Conservation (phyloP, 2,113 vertebrate species). For the Toxotes chatareus region DNA sequence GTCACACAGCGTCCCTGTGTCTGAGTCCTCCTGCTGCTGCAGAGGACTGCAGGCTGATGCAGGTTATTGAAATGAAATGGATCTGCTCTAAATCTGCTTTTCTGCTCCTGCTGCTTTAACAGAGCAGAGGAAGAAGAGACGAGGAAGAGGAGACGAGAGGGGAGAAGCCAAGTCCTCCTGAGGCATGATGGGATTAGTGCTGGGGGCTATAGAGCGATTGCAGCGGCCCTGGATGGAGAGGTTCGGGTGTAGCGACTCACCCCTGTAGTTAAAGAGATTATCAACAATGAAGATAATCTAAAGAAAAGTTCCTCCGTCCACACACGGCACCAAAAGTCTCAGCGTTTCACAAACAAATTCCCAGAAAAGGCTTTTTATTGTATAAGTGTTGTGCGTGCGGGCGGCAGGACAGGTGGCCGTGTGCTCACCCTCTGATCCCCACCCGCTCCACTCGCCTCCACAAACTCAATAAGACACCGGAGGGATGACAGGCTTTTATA, state of each 20-base stretch:
- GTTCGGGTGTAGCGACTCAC: slow-evolving; percentile 80
- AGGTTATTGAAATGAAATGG: slow-evolving; percentile 77
- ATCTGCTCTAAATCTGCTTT: slow-evolving; percentile 70
- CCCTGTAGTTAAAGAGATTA: slow-evolving; percentile 88
- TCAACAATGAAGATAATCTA: slow-evolving; percentile 85
- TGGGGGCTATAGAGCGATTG: slow-evolving; percentile 63
- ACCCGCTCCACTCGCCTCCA: slow-evolving; percentile 76
- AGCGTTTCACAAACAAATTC: slow-evolving; percentile 83
- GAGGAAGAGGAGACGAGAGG: slow-evolving; percentile 30
- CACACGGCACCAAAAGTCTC: slow-evolving; percentile 77
- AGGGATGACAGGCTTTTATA: slow-evolving; percentile 85
- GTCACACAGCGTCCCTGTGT: too few relatives aligned
- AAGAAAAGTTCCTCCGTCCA: slow-evolving; percentile 82
- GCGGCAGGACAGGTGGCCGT: slow-evolving; percentile 68
- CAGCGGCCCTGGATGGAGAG: slow-evolving; percentile 67
- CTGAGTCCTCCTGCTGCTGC: background rate
- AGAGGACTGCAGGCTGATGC: slow-evolving; percentile 34
- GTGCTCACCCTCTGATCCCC: slow-evolving; percentile 86
- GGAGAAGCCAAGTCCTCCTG: slow-evolving; percentile 52
- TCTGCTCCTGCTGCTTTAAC: slow-evolving; percentile 15
- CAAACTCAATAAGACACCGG: slow-evolving; percentile 91
- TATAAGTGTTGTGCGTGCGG: slow-evolving; percentile 78
- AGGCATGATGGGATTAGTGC: slow-evolving; percentile 82
- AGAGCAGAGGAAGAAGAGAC: slow-evolving; percentile 24
- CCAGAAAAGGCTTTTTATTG: slow-evolving; percentile 89